Percentiles rank a stretch among this genome's conserved stretches.
Evolutionary conservation across 2,113 vertebrate genomes (phyloP).

Genomic region (Catharus minimus): DNA sequence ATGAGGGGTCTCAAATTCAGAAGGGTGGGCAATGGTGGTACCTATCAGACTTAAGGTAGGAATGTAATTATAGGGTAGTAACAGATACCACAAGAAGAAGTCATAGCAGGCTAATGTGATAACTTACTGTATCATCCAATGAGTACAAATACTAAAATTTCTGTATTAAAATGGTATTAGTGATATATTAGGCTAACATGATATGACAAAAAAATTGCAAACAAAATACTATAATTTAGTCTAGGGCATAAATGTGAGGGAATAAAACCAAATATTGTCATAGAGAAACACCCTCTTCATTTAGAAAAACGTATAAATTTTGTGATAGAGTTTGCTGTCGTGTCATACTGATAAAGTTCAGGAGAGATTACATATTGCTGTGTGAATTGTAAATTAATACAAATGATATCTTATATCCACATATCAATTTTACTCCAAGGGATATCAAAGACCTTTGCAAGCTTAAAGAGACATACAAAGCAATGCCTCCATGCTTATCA

Average conservation of each 20-base stretch:
- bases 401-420: slow-evolving; percentile 14
- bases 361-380: slow-evolving; percentile 34
- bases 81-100: slow-evolving; percentile 14
- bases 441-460: not conserved
- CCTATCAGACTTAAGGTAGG: slow-evolving; percentile 20
- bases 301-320: slow-evolving; percentile 49
- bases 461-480: not conserved
- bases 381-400: slow-evolving; percentile 41
- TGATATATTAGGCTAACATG: slow-evolving; percentile 60
- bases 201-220: slow-evolving; percentile 69
- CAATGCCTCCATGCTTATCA: not conserved
- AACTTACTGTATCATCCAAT: slow-evolving; percentile 3
- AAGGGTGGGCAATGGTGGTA: not conserved
- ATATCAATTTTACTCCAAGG: not conserved
- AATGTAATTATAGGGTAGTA: slow-evolving; percentile 44
- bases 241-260: slow-evolving; percentile 63
- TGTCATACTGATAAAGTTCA: slow-evolving; percentile 59
- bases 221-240: slow-evolving; percentile 70
- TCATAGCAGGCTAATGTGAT: slow-evolving; percentile 53
- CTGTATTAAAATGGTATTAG: slow-evolving; percentile 61
- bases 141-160: slow-evolving; percentile 50
- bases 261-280: slow-evolving; percentile 67
- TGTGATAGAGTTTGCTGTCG: slow-evolving; percentile 30
- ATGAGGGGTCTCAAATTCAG: not conserved
- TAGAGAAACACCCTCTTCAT: slow-evolving; percentile 52